Base-by-base conservation (phyloP, 2,888 invertebrate species). In the Achlya flavicornis region DNA sequence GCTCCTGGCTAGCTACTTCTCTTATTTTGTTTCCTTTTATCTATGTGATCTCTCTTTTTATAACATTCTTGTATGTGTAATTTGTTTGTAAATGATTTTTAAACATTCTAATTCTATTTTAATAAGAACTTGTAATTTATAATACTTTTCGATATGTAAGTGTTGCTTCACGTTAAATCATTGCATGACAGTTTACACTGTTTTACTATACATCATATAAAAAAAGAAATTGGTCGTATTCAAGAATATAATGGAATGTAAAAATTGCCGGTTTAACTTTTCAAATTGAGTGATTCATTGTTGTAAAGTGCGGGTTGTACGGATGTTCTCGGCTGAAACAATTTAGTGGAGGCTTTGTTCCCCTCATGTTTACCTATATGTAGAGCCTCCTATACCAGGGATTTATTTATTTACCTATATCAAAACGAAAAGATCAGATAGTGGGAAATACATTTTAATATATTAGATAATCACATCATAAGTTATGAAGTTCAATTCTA, bases 201-300 rank as follows among this genome's bases (percentile, higher is more conserved):
- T 19, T 10, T 10, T 10, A 14, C 53, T n/a, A 46, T 46, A n/a
- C 5, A 46, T 46, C 46, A 53, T 53, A n/a, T n/a, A n/a, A n/a
- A n/a, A n/a, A n/a, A n/a, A n/a, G n/a, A n/a, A n/a, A n/a, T n/a
- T 53, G 53, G n/a, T 3, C 53, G 48, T 48, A 67, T 71, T 65
- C 62, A 65, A 58, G 67, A 61, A 59, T 58, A 68, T 67, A 76
- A 77, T 71, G 70, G 66, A 70, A 76, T 73, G 71, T 73, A 71
- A 74, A 76, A 78, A 76, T 71, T 70, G 68, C 67, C 63, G 67
- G 74, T 74, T 76, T 71, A 73, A 74, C 69, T 75, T 76, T 73
- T 77, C 71, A 76, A 78, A 76, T 76, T 75, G 75, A 75, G 71
- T 78, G 74, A 80, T 78, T 79, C 74, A 77, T 75, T 77, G 71